These are phyloP conservation scores for Porites evermanni DNA, from an alignment of 92 coral and sea anemone species.

Conservation along the genomic window DNA sequence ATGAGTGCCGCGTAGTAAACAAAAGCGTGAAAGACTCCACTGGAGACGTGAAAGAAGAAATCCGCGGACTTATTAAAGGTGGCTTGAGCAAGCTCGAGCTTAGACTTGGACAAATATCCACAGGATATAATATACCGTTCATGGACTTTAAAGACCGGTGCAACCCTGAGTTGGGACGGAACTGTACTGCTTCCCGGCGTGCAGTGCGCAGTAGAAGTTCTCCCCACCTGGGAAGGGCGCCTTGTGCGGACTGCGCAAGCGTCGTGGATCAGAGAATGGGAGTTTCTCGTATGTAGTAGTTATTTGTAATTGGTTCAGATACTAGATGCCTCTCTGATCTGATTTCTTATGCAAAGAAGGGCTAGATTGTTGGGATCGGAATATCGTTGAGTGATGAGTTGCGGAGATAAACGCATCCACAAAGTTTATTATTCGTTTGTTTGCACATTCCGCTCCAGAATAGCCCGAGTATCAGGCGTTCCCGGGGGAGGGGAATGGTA, in stretches of 20 bases:
- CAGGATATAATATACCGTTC: conserved; percentile 37
- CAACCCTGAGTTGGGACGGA: conserved; percentile 38
- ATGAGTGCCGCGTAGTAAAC: conserved; percentile 85
- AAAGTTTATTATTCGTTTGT: too few species aligned
- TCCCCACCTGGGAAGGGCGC: conserved; percentile 51
- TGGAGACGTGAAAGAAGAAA: conserved; percentile 77
- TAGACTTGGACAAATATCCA: conserved; percentile 53
- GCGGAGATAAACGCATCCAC: too few species aligned
- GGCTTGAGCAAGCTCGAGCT: conserved; percentile 64
- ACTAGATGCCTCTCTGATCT: not conserved
- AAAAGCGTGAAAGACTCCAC: conserved; percentile 74
- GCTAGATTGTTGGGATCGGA: too few species aligned
- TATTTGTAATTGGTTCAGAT: not conserved
- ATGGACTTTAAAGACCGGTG: conserved; percentile 35
- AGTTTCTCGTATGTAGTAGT: conserved; percentile 28
- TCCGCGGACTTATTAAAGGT: conserved; percentile 66
- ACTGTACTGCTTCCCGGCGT: conserved; percentile 33
- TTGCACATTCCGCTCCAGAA: too few species aligned
- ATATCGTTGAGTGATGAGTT: too few species aligned
- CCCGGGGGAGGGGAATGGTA: too few species aligned
- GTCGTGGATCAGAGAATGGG: conserved; percentile 9
- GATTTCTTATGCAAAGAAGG: too few species aligned
- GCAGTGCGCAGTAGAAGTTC: conserved; percentile 37
- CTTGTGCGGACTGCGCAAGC: conserved; percentile 45
- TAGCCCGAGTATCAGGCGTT: too few species aligned